A percentile compares a stretch with the other conserved stretches of the same genome.
phyloP scores from a whole-genome alignment of 2,888 invertebrate genomes.

The Maniola hyperantus region DNA sequence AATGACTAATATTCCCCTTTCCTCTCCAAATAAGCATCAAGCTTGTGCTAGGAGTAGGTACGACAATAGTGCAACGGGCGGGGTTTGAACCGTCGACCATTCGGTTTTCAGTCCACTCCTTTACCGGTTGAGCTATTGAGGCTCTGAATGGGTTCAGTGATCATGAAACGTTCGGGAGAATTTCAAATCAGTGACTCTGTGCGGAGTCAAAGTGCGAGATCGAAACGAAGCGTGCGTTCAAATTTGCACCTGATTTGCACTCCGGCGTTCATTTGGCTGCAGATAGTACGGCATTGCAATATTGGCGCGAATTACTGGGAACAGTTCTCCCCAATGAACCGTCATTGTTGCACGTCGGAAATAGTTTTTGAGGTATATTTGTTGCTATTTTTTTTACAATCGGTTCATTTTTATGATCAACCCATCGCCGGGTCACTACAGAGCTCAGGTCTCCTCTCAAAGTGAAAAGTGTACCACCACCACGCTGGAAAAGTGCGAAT shows the following conservation, averaged over 20 bases:
- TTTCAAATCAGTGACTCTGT: constrained; percentile 1
- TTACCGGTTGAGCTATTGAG: too few species aligned
- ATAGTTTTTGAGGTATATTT: background rate
- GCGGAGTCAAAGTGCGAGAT: constrained; percentile 1
- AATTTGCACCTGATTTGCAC: constrained; percentile 13
- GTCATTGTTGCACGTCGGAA: background rate
- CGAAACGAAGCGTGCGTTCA: constrained; percentile 9
- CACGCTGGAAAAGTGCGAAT: too few species aligned
- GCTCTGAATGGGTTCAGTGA: constrained; percentile 1
- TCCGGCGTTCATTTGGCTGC: background rate
- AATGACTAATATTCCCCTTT: too few species aligned
- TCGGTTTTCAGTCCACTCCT: too few species aligned
- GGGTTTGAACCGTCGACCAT: too few species aligned
- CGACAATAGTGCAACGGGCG: too few species aligned
- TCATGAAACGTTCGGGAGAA: constrained; percentile 1
- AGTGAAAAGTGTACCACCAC: too few species aligned
- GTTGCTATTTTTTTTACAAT: background rate
- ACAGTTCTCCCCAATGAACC: constrained; percentile 3
- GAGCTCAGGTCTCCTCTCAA: too few species aligned
- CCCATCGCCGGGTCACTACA: too few species aligned
- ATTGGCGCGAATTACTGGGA: constrained; percentile 1
- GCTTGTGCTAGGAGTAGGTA: too few species aligned
- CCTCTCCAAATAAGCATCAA: too few species aligned
- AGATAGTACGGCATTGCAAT: background rate
- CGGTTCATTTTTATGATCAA: too few species aligned